A percentile compares a stretch with the other conserved stretches of the same genome.
phyloP scores from a whole-genome alignment of 2,888 invertebrate species.

The Linhomoeus sp. region DNA sequence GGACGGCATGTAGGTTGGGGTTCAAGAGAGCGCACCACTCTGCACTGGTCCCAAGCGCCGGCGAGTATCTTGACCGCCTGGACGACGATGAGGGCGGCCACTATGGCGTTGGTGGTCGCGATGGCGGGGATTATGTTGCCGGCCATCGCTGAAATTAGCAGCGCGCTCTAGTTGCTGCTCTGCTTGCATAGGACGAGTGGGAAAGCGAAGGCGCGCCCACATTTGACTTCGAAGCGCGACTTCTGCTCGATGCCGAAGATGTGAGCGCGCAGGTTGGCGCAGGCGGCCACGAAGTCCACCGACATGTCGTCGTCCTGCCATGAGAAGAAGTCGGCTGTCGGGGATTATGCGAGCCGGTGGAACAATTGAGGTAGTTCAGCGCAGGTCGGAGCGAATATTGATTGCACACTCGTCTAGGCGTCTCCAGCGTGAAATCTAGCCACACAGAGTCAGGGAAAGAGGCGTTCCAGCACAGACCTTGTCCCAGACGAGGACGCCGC shows the following conservation, averaged over 20 bases:
- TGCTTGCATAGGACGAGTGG: neutral
- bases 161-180: neutral
- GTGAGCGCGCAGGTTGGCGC: conserved; percentile 72
- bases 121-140: conserved; percentile 99
- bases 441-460: too few species aligned
- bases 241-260: conserved; percentile 72
- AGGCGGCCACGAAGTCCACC: conserved; percentile 88
- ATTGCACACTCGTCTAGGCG: too few species aligned
- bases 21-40: too few species aligned
- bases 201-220: conserved; percentile 37
- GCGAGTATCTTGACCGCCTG: conserved; percentile 58
- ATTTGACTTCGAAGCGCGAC: conserved; percentile 80
- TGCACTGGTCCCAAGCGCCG: conserved; percentile 24
- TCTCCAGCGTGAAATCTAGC: too few species aligned
- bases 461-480: too few species aligned
- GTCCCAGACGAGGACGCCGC: conserved; percentile 75
- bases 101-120: conserved; percentile 92
- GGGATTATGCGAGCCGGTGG: neutral
- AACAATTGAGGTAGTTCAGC: too few species aligned
- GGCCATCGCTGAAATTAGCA: conserved; percentile 52
- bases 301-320: conserved; percentile 39
- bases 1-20: too few species aligned
- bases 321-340: neutral
- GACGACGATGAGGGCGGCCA: conserved; percentile 82
- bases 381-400: too few species aligned